Percentiles rank a stretch among this genome's conserved stretches.
phyloP scores from a whole-genome alignment of 2,113 vertebrate species.

The Leptocoma aspasia region DNA sequence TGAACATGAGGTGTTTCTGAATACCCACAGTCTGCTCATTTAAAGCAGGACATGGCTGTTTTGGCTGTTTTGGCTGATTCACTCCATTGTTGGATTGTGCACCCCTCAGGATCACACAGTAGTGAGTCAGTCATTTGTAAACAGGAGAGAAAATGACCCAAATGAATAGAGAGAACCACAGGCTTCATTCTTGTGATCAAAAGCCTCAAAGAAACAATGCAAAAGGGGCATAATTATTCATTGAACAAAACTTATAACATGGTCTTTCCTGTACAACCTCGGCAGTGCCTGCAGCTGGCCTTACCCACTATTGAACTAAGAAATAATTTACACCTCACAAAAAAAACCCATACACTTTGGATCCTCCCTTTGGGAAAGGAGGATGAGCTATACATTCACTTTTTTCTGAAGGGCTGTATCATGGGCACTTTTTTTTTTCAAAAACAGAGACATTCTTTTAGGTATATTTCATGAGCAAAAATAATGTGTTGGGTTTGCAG shows the following conservation, averaged over 20 bases:
- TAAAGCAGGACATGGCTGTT: conserved; percentile 11
- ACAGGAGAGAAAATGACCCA: neutral
- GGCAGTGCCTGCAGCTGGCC: neutral
- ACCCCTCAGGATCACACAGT: conserved; percentile 38
- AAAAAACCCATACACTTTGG: neutral
- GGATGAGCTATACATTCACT: neutral
- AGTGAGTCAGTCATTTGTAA: conserved; percentile 46
- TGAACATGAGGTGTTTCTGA: conserved; percentile 3
- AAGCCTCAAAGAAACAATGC: neutral
- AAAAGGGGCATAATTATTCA: conserved; percentile 5
- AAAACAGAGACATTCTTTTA: neutral
- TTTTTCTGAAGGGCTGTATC: neutral
- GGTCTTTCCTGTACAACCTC: neutral
- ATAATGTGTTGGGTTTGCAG: neutral
- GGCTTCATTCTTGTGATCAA: conserved; percentile 24
- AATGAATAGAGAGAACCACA: conserved; percentile 10
- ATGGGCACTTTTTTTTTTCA: neutral
- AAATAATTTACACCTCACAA: neutral
- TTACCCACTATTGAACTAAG: neutral
- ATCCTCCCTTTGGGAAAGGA: neutral
- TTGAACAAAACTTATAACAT: neutral
- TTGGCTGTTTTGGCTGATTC: conserved; percentile 44
- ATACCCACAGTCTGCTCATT: neutral
- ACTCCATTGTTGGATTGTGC: conserved; percentile 23
- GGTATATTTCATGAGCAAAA: neutral